Evolutionary conservation across 2,888 invertebrate genomes (phyloP), one percentile per base, ranked within the genome.

Genomic region (Epinotia nisella): DNA sequence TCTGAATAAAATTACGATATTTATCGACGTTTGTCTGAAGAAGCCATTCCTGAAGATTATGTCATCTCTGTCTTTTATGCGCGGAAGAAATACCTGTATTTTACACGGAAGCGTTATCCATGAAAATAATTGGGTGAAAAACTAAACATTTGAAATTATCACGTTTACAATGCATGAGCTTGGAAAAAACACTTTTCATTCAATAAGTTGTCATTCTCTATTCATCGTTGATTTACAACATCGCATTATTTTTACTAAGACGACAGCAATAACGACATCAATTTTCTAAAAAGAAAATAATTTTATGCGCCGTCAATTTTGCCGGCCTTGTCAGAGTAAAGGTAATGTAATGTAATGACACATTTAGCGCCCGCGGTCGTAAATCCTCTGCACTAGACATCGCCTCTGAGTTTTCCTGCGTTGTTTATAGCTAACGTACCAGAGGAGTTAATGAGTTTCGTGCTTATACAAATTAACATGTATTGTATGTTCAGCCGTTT

Each of bases 321-420:
- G 67, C 66, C 35, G 35, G 72, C 71, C 39, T 65, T 70, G 69
- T 70, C 62, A 53, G 67, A 67, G 72, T 76, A 72, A 72, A 67
- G 59, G 49, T 55, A 66, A 58, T 66, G 74, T 70, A 72, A 67
- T 55, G 49, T 55, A 66, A 58, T 66, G 74, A 74, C 74, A 72
- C 61, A 72, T 74, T 70, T 66, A 74, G 24, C 58, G 69, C 53
- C 41, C 58, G 51, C 13, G 39, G 56, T 24, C 17, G 72, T 74
- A 76, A 76, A 75, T 75, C 19, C 15, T n/a, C 2, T 74, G 45
- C 53, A 61, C 55, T 70, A 62, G 62, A 55, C 45, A 41, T 29
- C 60, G 7, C 70, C 19, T 55, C 62, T 41, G 56, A 29, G 24
- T 70, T 51, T 35, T 53, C 19, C 29, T 56, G 15, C 51, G 58